Evolutionary conservation across 2,113 vertebrate genomes (phyloP), one percentile per base, ranked within the genome.

Genomic region (Stigmatopora nigra): DNA sequence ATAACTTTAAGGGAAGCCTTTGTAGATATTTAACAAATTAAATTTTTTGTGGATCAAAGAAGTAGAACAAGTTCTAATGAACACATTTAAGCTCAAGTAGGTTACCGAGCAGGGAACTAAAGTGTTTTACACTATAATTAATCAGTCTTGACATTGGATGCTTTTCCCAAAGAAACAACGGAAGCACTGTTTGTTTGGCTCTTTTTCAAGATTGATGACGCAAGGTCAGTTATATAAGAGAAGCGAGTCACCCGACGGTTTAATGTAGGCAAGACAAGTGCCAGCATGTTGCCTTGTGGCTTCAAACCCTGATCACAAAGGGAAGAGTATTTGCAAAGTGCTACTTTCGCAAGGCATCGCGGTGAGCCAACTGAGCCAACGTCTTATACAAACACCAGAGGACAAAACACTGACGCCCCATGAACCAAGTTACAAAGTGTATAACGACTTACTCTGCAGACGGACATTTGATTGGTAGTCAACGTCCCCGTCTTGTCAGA

Each of bases 381-480:
- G 15, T 45, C 38, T 25, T 45, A 63, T 56, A 17, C 53, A 69
- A 68, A 78, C 64, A 68, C 7, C 52, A 57, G 49, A 72, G 7
- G 41, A 73, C 57, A 65, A 67, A 65, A 68, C 16, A 69, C 20
- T 10, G 51, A 49, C 3, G 0, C 45, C 4, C 25, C 51, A 74
- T 62, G 62, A 36, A 16, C 58, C 67, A 69, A 66, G 73, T 52
- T 61, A 36, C 66, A 53, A 66, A 80, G 16, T 6, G 44, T 9
- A 57, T 7, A 55, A 8, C 25, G 47, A 72, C 93, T 78, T 87
- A 99, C 97, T 92, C 95, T 92, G 91, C 92, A 96, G 67, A 98
- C 97, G 0, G 96, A 98, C 97, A 99, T 99, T 93, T 99, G 97
- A 78, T 99, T 99, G 0, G 97, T 98, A 51, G 97, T 99, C 48